phyloP scores from a whole-genome alignment of 2,113 vertebrate species.

The Sinocyclocheilus anshuiensis region DNA sequence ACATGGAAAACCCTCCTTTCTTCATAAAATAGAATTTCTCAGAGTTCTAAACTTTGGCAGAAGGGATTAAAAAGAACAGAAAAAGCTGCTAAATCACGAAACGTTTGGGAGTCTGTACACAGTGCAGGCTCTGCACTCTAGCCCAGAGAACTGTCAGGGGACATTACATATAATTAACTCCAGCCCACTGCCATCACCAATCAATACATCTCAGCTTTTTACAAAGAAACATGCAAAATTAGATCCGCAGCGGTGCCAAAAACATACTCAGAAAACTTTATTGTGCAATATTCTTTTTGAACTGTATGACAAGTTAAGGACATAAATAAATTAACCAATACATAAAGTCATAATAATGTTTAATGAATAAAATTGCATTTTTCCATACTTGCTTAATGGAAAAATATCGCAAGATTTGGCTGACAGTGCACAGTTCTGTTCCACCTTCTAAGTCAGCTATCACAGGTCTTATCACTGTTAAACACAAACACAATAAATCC shows the following conservation, averaged over 20 bases:
- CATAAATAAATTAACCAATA: not conserved
- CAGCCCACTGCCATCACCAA: conserved; percentile 19
- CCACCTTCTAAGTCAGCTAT: not conserved
- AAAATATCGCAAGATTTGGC: not conserved
- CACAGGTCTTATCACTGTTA: no score
- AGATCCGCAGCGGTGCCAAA: not conserved
- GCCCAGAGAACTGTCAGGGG: conserved; percentile 26
- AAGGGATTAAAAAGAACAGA: conserved; percentile 42
- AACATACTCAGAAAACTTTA: not conserved
- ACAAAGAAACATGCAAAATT: not conserved
- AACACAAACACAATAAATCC: no score
- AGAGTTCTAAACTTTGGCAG: conserved; percentile 41
- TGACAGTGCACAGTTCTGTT: not conserved
- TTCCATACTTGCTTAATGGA: not conserved
- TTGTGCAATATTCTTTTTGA: not conserved
- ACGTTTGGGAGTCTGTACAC: conserved; percentile 24
- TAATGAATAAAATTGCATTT: not conserved
- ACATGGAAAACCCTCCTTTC: conserved; percentile 50
- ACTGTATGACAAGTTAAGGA: not conserved
- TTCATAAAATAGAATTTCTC: conserved; percentile 41
- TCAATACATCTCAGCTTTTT: conserved; percentile 15
- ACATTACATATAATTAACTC: conserved; percentile 30
- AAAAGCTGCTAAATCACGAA: conserved; percentile 43
- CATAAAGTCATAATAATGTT: not conserved
- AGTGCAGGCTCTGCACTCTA: conserved; percentile 8